Conservation (phyloP, 2,797 vertebrate genomes). For the Platalea minor region DNA sequence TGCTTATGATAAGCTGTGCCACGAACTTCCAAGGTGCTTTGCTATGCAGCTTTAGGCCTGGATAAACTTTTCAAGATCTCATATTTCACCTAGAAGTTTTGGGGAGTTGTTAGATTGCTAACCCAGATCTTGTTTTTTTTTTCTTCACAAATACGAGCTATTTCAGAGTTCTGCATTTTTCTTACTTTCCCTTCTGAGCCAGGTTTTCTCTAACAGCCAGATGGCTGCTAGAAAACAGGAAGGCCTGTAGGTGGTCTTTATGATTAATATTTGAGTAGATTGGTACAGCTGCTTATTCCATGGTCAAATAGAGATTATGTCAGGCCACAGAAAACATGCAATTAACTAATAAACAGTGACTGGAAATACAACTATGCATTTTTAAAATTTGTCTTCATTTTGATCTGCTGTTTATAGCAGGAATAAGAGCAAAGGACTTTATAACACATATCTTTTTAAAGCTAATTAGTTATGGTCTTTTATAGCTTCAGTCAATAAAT, state of each 20-base stretch:
- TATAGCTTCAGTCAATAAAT: not conserved
- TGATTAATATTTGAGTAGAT: slow-evolving; percentile 41
- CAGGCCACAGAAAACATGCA: not conserved
- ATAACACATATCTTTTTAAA: not conserved
- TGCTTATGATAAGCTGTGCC: not conserved
- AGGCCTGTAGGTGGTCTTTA: slow-evolving; percentile 2
- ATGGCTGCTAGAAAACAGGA: slow-evolving; percentile 24
- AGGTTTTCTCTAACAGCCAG: slow-evolving; percentile 25
- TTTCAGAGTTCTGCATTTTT: not conserved
- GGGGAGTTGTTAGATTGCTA: not conserved
- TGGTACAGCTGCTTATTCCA: not conserved
- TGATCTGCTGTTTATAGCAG: not conserved
- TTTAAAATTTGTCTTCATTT: not conserved
- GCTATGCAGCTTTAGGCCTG: not conserved
- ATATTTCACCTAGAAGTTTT: not conserved
- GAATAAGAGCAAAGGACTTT: not conserved
- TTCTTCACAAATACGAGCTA: not conserved
- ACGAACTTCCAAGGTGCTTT: not conserved
- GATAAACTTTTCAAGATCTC: not conserved
- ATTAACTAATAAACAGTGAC: not conserved
- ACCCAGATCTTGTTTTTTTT: not conserved
- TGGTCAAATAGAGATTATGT: not conserved
- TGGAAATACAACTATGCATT: not conserved
- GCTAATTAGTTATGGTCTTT: not conserved
- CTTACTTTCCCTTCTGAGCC: not conserved